These are phyloP conservation scores for Muntiacus muntjak DNA, from an alignment of 2,113 vertebrate species.

Conservation along the genomic window DNA sequence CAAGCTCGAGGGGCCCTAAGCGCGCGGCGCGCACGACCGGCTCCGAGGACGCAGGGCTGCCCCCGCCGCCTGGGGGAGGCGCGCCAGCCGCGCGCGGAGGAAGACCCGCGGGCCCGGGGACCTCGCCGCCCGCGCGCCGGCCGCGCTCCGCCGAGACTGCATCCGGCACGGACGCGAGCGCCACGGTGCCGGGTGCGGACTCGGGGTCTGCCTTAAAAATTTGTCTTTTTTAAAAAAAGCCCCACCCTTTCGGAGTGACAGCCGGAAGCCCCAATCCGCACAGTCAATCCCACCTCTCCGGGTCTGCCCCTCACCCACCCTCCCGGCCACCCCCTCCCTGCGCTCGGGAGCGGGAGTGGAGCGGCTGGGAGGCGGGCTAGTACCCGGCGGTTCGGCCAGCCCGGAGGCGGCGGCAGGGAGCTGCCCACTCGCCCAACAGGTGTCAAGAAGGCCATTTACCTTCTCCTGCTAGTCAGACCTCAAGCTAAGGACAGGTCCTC, in stretches of 20 bases:
- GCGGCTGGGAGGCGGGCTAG: fast-evolving
- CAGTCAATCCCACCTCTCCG: conserved; percentile 41
- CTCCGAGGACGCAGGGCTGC: background rate
- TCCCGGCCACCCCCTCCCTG: background rate
- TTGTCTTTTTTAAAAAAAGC: conserved; percentile 39
- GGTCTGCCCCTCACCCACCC: background rate
- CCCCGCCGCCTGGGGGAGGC: background rate
- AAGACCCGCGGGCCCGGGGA: conserved; percentile 5
- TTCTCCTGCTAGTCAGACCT: too few relatives aligned
- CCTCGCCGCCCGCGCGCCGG: background rate
- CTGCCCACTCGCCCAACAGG: conserved; percentile 38
- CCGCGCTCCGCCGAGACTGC: background rate
- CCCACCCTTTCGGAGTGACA: conserved; percentile 73
- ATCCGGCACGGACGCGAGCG: background rate
- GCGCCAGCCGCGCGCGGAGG: conserved; percentile 33
- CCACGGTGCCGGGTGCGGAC: background rate
- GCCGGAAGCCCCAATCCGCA: conserved; percentile 72
- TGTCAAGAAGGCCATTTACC: background rate
- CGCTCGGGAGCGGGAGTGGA: background rate
- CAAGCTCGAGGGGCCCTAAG: background rate
- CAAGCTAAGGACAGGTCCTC: background rate
- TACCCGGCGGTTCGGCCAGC: fast-evolving
- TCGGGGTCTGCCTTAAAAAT: conserved; percentile 26
- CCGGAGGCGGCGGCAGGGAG: fast-evolving
- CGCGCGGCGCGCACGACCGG: background rate